phyloP scores from a whole-genome alignment of 2,888 invertebrate genomes.

The Labia minor region DNA sequence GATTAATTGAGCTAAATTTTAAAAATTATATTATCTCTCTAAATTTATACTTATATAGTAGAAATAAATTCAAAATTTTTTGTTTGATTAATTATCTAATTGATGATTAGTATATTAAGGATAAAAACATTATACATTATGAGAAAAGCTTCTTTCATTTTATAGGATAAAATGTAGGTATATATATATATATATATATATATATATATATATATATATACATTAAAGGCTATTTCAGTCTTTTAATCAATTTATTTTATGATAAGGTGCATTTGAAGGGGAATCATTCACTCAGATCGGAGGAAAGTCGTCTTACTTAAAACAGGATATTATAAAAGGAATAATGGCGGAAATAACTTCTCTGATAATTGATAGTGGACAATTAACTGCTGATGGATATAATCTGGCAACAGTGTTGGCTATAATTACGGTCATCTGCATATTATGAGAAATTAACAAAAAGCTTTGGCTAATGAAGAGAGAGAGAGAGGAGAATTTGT shows the following conservation, averaged over 20 bases:
- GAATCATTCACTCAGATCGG: neutral
- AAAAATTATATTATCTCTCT: no score
- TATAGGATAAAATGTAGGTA: no score
- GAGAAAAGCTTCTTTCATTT: no score
- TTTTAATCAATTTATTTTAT: neutral
- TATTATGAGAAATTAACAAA: conserved; percentile 23
- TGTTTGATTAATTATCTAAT: no score
- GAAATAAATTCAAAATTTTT: no score
- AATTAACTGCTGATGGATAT: conserved; percentile 15
- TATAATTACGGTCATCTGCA: conserved; percentile 18
- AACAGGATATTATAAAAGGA: conserved; percentile 7
- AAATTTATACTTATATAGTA: no score
- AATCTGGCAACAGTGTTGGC: conserved; percentile 21
- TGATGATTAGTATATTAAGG: no score
- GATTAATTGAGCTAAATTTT: no score
- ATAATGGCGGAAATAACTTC: neutral
- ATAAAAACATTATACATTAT: no score
- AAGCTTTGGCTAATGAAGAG: conserved; percentile 8
- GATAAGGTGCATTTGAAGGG: neutral
- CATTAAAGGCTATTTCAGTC: neutral
- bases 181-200: no score
- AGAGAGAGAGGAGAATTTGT: conserved; percentile 14
- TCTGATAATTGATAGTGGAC: neutral
- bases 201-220: no score
- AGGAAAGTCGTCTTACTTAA: neutral